phyloP scores from a whole-genome alignment of 2,113 vertebrate species.

The Daphoenositta chrysoptera region DNA sequence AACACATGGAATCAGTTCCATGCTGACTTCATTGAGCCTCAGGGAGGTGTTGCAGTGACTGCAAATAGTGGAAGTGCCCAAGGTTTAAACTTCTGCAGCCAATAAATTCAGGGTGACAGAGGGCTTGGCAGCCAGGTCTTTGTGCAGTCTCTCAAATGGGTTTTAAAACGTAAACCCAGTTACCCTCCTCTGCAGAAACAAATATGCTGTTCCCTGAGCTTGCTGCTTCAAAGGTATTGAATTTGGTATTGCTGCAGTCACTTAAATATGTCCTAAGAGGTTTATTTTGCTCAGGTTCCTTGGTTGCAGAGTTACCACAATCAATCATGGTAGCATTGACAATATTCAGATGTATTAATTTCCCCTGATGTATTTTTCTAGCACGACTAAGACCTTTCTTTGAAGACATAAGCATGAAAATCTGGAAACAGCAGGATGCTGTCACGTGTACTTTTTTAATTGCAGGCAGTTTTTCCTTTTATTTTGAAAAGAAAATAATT shows the following conservation, averaged over 20 bases:
- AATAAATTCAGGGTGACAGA: background rate
- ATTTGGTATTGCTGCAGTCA: background rate
- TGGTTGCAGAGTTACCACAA: background rate
- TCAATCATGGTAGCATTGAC: background rate
- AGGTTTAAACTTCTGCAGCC: background rate
- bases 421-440: background rate
- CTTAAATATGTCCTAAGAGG: background rate
- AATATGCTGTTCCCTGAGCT: background rate
- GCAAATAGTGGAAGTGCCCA: background rate
- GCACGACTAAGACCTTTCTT: background rate
- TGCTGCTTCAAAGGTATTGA: background rate
- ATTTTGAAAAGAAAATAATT: background rate
- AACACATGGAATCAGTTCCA: background rate
- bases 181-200: background rate
- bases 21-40: rapidly evolving
- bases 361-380: background rate
- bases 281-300: background rate
- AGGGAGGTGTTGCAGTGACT: background rate
- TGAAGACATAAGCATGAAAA: background rate
- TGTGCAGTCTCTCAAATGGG: background rate
- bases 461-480: background rate
- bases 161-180: background rate
- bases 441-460: background rate
- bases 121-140: background rate
- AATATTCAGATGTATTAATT: background rate